Evolutionary conservation across 2,113 vertebrate genomes (phyloP), one percentile per base, ranked within the genome.

Genomic region (Corythoichthys intestinalis): DNA sequence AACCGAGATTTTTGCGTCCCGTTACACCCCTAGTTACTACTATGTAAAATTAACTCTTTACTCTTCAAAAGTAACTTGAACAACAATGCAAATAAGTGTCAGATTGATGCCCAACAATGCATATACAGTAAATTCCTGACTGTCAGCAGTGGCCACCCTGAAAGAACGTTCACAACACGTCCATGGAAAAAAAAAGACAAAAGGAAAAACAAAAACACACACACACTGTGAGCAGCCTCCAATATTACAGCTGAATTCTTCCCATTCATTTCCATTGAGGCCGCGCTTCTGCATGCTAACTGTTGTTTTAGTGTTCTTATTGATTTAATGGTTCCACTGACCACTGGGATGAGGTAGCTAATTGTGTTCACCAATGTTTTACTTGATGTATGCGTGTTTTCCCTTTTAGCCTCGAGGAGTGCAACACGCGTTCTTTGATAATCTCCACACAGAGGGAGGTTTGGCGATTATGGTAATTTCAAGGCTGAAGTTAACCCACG

Each of bases 401-500:
- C 61, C 70, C 64, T 73, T 71, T 83, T 85, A 80, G 87, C 89
- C 84, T 83, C 47, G 47, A 88, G 89, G 86, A 86, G 66, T 88
- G 80, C 78, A 87, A 87, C 81, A 87, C 72, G 86, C 67, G 48
- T 87, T 87, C 81, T 88, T 81, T 91, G 86, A 86, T 91, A 87
- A 90, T 91, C 85, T 88, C 82, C 77, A 88, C 89, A 59, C 86
- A 66, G 85, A 84, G 81, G 88, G 90, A 84, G 87, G 82, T 83
- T 80, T 83, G 86, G 77, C 82, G 79, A 91, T 91, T 90, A 89
- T 86, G 82, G 87, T 85, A 84, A 86, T 90, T 88, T 85, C 74
- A 79, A 86, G 82, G 81, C 86, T 81, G 74, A 73, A 80, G 81
- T 85, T 73, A 76, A 84, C 79, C 80, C 81, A 83, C 79, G 77